Percentiles rank a stretch among this genome's conserved stretches.
Evolutionary conservation across 2,113 vertebrate genomes (phyloP).

Genomic region (Naja naja): DNA sequence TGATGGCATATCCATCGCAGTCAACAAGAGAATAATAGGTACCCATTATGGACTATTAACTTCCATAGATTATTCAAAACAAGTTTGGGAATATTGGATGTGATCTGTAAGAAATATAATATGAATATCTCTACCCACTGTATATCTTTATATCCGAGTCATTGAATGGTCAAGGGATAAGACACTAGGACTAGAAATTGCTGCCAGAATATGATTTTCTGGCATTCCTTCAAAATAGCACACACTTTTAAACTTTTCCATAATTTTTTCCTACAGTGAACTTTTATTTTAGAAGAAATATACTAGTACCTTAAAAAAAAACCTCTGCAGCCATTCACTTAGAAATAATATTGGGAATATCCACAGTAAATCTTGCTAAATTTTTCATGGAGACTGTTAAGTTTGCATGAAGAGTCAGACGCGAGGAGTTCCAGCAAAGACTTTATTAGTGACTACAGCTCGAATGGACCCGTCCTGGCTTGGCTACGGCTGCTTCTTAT

Average conservation of each 20-base stretch:
- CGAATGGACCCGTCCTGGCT: too few species aligned
- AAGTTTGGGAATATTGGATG: neutral
- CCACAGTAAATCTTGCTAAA: neutral
- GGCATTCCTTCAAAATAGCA: neutral
- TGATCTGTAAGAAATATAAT: neutral
- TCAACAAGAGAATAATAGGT: neutral
- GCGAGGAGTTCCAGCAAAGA: too few species aligned
- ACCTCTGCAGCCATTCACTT: neutral
- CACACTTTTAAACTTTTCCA: neutral
- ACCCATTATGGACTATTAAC: neutral
- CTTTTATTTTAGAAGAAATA: neutral
- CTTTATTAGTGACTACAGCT: too few species aligned
- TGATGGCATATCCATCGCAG: neutral
- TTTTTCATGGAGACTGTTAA: neutral
- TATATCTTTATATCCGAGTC: neutral
- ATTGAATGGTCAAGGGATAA: neutral
- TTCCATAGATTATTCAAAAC: neutral
- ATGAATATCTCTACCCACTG: neutral
- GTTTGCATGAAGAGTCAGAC: too few species aligned
- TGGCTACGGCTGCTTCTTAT: too few species aligned
- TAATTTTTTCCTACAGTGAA: neutral
- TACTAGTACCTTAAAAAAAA: neutral
- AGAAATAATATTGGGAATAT: neutral
- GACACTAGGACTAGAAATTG: neutral
- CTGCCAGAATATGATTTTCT: neutral